Percentiles rank a stretch among this genome's conserved stretches.
Evolutionary conservation across 2,888 invertebrate genomes (phyloP).

Genomic region (Lasioglossum oenotherae): DNA sequence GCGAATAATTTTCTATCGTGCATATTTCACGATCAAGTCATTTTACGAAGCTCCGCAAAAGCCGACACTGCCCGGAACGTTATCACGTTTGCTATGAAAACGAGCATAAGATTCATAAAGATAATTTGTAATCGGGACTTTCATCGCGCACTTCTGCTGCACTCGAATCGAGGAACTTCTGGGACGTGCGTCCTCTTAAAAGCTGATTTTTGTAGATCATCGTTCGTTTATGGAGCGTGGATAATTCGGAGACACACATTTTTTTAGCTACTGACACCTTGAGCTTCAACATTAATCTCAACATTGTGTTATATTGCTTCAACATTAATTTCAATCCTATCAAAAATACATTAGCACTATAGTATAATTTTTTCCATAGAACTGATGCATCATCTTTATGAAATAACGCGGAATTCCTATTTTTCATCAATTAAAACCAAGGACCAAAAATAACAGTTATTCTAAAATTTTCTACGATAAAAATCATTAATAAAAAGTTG

Average conservation of each 20-base stretch:
- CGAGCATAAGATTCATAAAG: conserved; percentile 7
- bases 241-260: background rate
- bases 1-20: conserved; percentile 11
- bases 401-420: background rate
- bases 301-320: too few relatives aligned
- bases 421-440: background rate
- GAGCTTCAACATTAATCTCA: too few relatives aligned
- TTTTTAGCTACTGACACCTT: background rate
- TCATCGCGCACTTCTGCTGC: conserved; percentile 1
- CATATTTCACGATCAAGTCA: background rate
- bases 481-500: too few relatives aligned
- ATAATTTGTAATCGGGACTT: conserved; percentile 10
- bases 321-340: background rate
- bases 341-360: background rate
- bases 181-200: background rate
- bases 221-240: conserved; percentile 1
- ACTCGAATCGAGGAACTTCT: conserved; percentile 9
- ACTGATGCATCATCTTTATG: background rate
- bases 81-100: background rate
- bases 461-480: too few relatives aligned
- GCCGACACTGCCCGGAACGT: background rate
- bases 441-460: too few relatives aligned
- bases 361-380: background rate
- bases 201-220: conserved; percentile 7
- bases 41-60: background rate